Evolutionary conservation across 23 tunicate species (phyloP).

Genomic region (Trididemnum miniatum): DNA sequence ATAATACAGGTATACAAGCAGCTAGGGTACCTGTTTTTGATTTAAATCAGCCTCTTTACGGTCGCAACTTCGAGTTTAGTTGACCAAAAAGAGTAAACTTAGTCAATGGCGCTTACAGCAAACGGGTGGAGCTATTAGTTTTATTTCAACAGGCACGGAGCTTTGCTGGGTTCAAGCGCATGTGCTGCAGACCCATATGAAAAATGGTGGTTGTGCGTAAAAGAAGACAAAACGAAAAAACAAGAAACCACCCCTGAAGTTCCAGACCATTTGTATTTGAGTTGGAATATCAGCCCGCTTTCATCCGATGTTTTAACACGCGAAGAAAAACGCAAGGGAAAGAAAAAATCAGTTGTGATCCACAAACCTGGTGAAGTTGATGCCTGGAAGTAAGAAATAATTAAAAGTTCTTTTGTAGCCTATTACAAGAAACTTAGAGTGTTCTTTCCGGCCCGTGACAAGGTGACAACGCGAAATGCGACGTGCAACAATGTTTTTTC

Average conservation of each 20-base stretch:
- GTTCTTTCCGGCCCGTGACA: too few relatives aligned
- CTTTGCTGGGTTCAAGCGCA: slow-evolving; percentile 7
- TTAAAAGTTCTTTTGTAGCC: too few relatives aligned
- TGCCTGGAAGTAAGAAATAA: slow-evolving; percentile 3
- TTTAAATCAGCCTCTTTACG: too few relatives aligned
- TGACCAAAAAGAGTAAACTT: not conserved
- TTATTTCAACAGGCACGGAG: slow-evolving; percentile 31
- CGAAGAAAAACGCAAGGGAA: not conserved
- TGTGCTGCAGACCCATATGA: slow-evolving; percentile 53
- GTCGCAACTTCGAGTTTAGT: too few relatives aligned
- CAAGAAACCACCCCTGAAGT: too few relatives aligned
- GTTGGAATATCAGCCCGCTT: slow-evolving; percentile 1
- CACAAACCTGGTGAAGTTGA: not conserved
- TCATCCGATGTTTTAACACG: too few relatives aligned
- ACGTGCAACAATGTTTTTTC: too few relatives aligned
- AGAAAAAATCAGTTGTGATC: not conserved
- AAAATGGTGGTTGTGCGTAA: slow-evolving; percentile 52
- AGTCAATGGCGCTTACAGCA: not conserved
- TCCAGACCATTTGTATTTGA: not conserved
- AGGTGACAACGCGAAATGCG: too few relatives aligned
- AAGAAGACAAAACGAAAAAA: not conserved
- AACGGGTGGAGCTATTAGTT: not conserved
- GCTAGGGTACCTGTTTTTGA: too few relatives aligned
- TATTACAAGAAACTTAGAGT: too few relatives aligned
- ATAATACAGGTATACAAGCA: too few relatives aligned